Conservation (phyloP, 2,888 invertebrate genomes). For the Pecten maximus region DNA sequence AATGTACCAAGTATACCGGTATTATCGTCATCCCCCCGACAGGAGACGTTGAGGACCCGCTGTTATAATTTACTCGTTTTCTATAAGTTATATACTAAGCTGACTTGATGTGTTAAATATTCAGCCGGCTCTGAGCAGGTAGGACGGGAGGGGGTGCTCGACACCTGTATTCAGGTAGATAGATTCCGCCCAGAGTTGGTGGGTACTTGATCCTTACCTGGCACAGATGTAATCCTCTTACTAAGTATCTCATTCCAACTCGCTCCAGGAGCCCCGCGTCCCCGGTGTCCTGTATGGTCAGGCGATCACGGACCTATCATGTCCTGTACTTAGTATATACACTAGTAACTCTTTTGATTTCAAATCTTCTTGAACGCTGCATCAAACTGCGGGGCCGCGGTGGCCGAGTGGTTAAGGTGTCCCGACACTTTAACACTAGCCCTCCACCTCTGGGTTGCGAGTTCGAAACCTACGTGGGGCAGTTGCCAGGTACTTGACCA, state of each 20-base stretch:
- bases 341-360: not conserved
- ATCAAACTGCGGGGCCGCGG: not conserved
- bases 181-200: not conserved
- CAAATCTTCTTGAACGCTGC: not conserved
- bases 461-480: too few relatives aligned
- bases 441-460: too few relatives aligned
- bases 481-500: too few relatives aligned
- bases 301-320: not conserved
- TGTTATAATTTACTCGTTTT: constrained; percentile 14
- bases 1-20: not conserved
- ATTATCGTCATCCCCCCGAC: not conserved
- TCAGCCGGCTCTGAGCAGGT: not conserved
- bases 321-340: not conserved
- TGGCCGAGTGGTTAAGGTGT: too few relatives aligned
- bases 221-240: not conserved
- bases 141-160: constrained; percentile 28
- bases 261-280: not conserved
- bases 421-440: too few relatives aligned
- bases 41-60: not conserved
- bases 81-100: not conserved
- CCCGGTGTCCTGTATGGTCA: not conserved
- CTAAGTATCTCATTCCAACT: not conserved
- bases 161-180: not conserved
- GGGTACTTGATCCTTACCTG: not conserved
- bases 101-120: not conserved